phyloP scores from a whole-genome alignment of 2,888 invertebrate species.

The Leucozona laternaria region DNA sequence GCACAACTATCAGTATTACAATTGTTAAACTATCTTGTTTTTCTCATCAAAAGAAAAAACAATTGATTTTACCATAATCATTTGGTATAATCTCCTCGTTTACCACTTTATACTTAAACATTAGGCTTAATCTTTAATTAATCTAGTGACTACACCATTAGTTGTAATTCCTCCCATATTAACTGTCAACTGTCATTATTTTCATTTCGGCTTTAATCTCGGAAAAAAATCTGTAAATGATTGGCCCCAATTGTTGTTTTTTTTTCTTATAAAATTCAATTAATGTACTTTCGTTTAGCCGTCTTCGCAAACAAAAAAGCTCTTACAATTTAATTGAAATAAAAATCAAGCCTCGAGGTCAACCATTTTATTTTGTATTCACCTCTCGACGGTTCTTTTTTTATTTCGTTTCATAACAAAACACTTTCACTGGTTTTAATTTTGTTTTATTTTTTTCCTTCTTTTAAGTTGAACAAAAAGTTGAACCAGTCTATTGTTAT shows the following conservation, averaged over 20 bases:
- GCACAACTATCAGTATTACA: no score
- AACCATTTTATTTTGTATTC: conserved; percentile 14
- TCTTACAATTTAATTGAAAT: conserved; percentile 26
- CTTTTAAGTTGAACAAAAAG: not conserved
- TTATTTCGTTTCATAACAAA: conserved; percentile 64
- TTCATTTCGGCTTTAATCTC: not conserved
- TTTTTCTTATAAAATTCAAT: conserved; percentile 12
- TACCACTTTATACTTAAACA: no score
- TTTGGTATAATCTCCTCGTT: no score
- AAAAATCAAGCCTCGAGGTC: conserved; percentile 51
- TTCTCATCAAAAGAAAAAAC: no score
- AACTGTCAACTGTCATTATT: not conserved
- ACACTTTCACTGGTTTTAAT: conserved; percentile 65
- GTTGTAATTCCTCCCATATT: not conserved
- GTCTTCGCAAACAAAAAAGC: conserved; percentile 25
- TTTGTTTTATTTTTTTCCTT: conserved; percentile 18
- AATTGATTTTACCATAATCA: no score
- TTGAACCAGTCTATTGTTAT: conserved; percentile 49
- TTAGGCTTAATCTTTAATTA: no score
- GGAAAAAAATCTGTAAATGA: conserved; percentile 37
- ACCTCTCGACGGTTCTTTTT: conserved; percentile 44
- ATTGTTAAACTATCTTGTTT: no score
- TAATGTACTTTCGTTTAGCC: conserved; percentile 52
- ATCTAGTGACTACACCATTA: not conserved
- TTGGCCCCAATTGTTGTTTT: conserved; percentile 37